These are phyloP conservation scores for Trichogramma evanescens DNA, from an alignment of 2,888 invertebrate genomes.

Conservation along the genomic window DNA sequence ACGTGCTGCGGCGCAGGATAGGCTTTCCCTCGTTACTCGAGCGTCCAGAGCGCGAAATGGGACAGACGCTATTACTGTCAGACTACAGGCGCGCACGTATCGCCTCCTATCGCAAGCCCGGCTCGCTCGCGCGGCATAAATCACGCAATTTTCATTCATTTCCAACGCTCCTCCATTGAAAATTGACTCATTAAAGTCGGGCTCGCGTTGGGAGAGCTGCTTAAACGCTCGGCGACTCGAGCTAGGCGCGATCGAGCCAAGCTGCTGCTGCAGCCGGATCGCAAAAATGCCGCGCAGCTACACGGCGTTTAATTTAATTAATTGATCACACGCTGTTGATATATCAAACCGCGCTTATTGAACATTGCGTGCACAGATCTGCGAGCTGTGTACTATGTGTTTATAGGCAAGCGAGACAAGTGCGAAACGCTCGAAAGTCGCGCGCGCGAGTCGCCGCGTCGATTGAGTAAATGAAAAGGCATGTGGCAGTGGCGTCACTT, in stretches of 20 bases:
- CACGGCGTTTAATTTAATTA: conserved; percentile 1
- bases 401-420: not conserved
- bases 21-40: conserved; percentile 21
- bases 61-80: not conserved
- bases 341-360: not conserved
- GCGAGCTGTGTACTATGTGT: not conserved
- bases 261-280: not conserved
- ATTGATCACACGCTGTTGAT: not conserved
- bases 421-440: not conserved
- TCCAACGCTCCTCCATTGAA: conserved; percentile 1
- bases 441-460: not conserved
- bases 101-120: not conserved
- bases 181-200: conserved; percentile 8
- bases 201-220: not conserved
- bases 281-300: conserved; percentile 9
- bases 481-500: too few species aligned
- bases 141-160: conserved; percentile 14
- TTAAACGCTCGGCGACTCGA: not conserved
- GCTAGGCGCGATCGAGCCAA: not conserved
- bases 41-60: conserved; percentile 10
- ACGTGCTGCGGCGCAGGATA: not conserved
- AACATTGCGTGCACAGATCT: not conserved
- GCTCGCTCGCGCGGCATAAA: not conserved
- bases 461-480: too few species aligned
- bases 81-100: not conserved